These are phyloP conservation scores for Cheilosia variabilis DNA, from an alignment of 2,888 invertebrate species.

Conservation along the genomic window DNA sequence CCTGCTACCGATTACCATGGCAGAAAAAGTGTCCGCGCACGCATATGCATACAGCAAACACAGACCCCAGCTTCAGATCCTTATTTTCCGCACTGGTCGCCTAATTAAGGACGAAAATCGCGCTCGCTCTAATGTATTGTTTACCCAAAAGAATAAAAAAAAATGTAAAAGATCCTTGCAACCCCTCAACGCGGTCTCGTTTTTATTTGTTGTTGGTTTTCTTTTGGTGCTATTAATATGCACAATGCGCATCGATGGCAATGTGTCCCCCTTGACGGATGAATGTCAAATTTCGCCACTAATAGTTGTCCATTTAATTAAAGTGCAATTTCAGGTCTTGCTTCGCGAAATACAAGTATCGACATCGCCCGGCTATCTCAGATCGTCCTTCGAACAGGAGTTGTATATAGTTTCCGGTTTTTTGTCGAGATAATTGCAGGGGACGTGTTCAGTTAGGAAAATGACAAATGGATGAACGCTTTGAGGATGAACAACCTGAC, in stretches of 20 bases:
- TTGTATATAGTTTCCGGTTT: slow-evolving; percentile 59
- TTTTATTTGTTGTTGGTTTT: slow-evolving; percentile 16
- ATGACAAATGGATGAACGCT: slow-evolving; percentile 63
- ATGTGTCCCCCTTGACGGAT: slow-evolving; percentile 78
- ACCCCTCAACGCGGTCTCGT: neutral
- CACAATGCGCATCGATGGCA: slow-evolving; percentile 71
- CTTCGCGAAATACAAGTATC: slow-evolving; percentile 72
- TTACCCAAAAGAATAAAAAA: slow-evolving; percentile 30
- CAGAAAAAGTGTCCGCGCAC: slow-evolving; percentile 72
- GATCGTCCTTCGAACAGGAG: slow-evolving; percentile 48
- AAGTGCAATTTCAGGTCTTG: slow-evolving; percentile 81
- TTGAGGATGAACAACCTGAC: slow-evolving; percentile 28
- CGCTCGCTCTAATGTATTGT: slow-evolving; percentile 43
- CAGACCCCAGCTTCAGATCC: slow-evolving; percentile 37
- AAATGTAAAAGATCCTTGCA: slow-evolving; percentile 18
- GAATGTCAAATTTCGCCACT: slow-evolving; percentile 79
- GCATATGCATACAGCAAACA: slow-evolving; percentile 48
- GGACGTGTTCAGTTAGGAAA: slow-evolving; percentile 63
- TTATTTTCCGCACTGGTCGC: slow-evolving; percentile 68
- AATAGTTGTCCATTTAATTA: slow-evolving; percentile 82
- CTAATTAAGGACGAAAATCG: slow-evolving; percentile 66
- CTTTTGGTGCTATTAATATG: slow-evolving; percentile 65
- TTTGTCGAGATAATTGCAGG: slow-evolving; percentile 57
- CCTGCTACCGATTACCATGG: slow-evolving; percentile 75
- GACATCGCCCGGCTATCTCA: slow-evolving; percentile 71